These are phyloP conservation scores for Aleiodes testaceus DNA, from an alignment of 2,888 invertebrate species.

Conservation along the genomic window DNA sequence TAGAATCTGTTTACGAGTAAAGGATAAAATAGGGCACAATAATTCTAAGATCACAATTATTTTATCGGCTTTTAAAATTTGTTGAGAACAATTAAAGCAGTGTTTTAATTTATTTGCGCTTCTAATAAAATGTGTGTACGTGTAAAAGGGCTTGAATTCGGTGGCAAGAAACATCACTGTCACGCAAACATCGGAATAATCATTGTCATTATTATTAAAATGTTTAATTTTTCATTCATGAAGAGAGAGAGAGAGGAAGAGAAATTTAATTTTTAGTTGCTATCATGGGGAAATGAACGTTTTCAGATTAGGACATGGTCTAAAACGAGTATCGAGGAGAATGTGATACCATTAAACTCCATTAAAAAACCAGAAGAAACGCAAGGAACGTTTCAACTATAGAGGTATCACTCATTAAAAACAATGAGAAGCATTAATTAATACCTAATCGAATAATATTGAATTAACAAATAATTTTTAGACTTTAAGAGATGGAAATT, in stretches of 20 bases:
- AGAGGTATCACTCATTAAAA: conserved; percentile 61
- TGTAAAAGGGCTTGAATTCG: conserved; percentile 41
- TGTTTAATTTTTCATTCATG: conserved; percentile 3
- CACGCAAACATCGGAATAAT: conserved; percentile 17
- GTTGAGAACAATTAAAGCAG: conserved; percentile 18
- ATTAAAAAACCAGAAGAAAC: conserved; percentile 63
- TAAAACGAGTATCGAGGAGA: conserved; percentile 66
- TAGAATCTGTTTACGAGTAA: not conserved
- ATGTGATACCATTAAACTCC: conserved; percentile 67
- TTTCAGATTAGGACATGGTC: conserved; percentile 66
- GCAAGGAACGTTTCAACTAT: conserved; percentile 60
- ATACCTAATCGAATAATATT: conserved; percentile 44
- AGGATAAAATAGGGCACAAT: not conserved
- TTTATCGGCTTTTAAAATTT: not conserved
- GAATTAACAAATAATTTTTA: conserved; percentile 29
- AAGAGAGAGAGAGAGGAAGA: conserved; percentile 17
- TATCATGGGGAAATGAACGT: conserved; percentile 42
- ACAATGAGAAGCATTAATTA: conserved; percentile 8
- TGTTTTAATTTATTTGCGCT: conserved; percentile 33
- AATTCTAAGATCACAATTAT: not conserved
- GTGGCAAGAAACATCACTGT: conserved; percentile 40
- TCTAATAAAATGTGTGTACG: conserved; percentile 33
- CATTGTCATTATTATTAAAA: conserved; percentile 23
- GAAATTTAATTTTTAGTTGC: conserved; percentile 50
- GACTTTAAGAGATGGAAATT: conserved; percentile 9